Percentiles rank a stretch among this genome's conserved stretches.
phyloP scores from a whole-genome alignment of 2,113 vertebrate genomes.

The Centropus bengalensis region DNA sequence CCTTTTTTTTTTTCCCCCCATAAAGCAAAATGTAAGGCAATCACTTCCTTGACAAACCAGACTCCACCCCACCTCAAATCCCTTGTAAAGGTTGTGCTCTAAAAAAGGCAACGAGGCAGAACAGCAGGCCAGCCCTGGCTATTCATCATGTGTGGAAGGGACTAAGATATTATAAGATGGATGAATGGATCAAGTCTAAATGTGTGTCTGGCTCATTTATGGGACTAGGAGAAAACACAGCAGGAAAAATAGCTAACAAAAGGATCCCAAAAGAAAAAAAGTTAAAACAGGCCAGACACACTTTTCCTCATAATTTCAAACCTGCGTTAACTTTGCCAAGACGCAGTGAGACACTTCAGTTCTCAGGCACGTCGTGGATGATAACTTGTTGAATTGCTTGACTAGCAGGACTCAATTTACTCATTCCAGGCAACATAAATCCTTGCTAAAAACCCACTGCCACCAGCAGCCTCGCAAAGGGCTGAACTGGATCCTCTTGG shows the following conservation, averaged over 20 bases:
- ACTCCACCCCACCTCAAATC: neutral
- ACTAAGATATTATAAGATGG: neutral
- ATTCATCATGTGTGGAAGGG: neutral
- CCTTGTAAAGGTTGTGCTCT: neutral
- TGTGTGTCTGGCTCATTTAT: neutral
- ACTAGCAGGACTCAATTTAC: neutral
- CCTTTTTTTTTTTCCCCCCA: constrained; percentile 3
- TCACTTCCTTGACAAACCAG: neutral
- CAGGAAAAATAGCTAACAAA: neutral
- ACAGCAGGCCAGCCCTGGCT: neutral
- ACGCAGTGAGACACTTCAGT: neutral
- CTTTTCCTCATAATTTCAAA: neutral
- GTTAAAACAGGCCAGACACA: neutral
- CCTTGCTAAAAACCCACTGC: neutral
- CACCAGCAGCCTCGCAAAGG: neutral
- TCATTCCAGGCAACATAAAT: neutral
- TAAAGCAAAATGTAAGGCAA: neutral
- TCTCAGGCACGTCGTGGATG: neutral
- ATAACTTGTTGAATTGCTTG: neutral
- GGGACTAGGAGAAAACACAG: neutral
- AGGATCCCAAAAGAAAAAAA: neutral
- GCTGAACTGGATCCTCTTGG: neutral
- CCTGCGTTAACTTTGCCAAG: neutral
- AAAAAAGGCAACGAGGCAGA: neutral
- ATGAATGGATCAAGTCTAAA: neutral